phyloP scores from a whole-genome alignment of 37 sponge, comb jelly and placozoan species.

The Aplysina aerophoba region DNA sequence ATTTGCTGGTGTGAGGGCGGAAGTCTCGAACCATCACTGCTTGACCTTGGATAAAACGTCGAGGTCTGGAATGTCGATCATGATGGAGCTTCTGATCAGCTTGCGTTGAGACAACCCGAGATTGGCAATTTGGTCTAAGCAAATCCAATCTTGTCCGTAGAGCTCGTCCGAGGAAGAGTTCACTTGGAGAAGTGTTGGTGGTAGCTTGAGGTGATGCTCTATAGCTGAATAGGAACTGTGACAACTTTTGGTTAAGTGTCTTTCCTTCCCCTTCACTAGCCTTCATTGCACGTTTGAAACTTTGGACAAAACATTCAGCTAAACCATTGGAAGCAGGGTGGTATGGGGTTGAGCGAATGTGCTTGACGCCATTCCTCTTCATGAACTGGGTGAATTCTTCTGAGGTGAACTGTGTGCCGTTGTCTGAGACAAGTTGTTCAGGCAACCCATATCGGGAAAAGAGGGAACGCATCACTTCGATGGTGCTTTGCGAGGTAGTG shows the following conservation, averaged over 20 bases:
- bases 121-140: not conserved
- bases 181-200: conserved; percentile 38
- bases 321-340: conserved; percentile 58
- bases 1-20: no score
- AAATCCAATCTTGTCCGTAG: conserved; percentile 11
- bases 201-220: conserved; percentile 39
- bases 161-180: conserved; percentile 27
- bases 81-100: conserved; percentile 14
- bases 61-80: not conserved
- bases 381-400: conserved; percentile 38
- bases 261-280: conserved; percentile 6
- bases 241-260: conserved; percentile 12
- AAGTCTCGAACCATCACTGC: not conserved
- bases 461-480: conserved; percentile 23
- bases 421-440: conserved; percentile 55
- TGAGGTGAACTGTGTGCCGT: conserved; percentile 24
- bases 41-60: not conserved
- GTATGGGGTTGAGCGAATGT: conserved; percentile 39
- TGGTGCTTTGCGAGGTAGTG: conserved; percentile 8
- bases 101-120: not conserved
- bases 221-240: conserved; percentile 36
- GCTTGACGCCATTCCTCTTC: conserved; percentile 43
- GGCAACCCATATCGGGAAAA: conserved; percentile 29
- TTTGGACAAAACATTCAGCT: conserved; percentile 46
- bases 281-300: conserved; percentile 36